Evolutionary conservation across 2,113 vertebrate genomes (phyloP).

Genomic region (Proterorhinus semilunaris): DNA sequence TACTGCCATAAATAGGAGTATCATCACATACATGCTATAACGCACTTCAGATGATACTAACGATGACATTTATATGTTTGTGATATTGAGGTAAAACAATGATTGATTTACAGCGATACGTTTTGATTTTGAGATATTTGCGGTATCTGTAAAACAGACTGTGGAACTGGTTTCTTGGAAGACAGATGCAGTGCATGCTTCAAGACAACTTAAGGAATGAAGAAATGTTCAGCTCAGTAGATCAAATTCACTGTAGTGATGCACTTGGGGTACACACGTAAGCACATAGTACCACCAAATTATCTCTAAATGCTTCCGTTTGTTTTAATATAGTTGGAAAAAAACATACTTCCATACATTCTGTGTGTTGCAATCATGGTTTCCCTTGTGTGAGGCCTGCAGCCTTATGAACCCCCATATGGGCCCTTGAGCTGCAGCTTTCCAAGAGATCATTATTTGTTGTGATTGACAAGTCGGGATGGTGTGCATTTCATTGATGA

Average conservation of each 20-base stretch:
- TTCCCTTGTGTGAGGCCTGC: slow-evolving; percentile 7
- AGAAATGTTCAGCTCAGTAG: slow-evolving; percentile 76
- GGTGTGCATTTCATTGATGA: slow-evolving; percentile 79
- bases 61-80: slow-evolving; percentile 73
- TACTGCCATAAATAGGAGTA: too few species aligned
- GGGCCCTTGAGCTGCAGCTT: slow-evolving; percentile 24
- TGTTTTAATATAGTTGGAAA: too few species aligned
- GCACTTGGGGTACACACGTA: slow-evolving; percentile 65
- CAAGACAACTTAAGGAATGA: slow-evolving; percentile 76
- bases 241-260: slow-evolving; percentile 75
- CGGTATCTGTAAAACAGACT: slow-evolving; percentile 81
- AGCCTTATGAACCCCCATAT: slow-evolving; percentile 13
- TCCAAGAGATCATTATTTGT: slow-evolving; percentile 57
- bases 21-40: slow-evolving; percentile 16
- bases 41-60: slow-evolving; percentile 62
- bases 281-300: too few species aligned
- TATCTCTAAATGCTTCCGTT: too few species aligned
- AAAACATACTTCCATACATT: too few species aligned
- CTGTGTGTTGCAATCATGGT: slow-evolving; percentile 5
- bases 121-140: slow-evolving; percentile 76
- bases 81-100: slow-evolving; percentile 73
- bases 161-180: slow-evolving; percentile 78
- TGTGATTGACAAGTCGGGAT: slow-evolving; percentile 71
- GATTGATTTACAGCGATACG: slow-evolving; percentile 77
- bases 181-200: slow-evolving; percentile 75